Evolutionary conservation across 2,797 vertebrate species (phyloP), one percentile per base, ranked within the genome.

Genomic region (Oreortyx pictus): DNA sequence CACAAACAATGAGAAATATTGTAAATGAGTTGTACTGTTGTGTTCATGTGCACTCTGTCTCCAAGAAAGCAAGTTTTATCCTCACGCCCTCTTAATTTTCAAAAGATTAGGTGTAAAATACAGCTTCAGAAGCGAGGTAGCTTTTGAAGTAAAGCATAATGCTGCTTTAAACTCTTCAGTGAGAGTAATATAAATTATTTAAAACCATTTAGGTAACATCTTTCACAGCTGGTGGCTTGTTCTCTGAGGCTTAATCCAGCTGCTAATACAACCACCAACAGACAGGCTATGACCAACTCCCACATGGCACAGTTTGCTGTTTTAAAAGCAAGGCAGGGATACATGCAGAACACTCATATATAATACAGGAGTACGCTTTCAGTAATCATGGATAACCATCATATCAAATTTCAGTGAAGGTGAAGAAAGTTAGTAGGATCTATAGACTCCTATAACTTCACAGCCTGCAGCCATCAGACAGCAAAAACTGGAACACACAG

Each of bases 161-260:
- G 41, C 31, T 71, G 86, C 65, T 41, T 23, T 74, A 82, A 86
- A 49, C 47, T 82, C 72, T 82, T 90, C 54, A 80, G 33, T 27
- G 20, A 92, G 64, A 90, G 64, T 71, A 91, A 86, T 49, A 88
- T 46, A 79, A 92, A 91, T 47, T 73, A 61, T 52, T 86, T 82
- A 46, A 92, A 93, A 67, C 25, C 47, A 80, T 79, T 88, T 79
- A 84, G 67, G 31, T 84, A 90, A 91, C 37, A 71, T 77, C 61
- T 91, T 96, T 84, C 81, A 77, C 29, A 91, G 86, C 49, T 90
- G 74, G 76, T 73, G 77, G 18, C 22, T 62, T 76, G 60, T 43
- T 90, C 29, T 0, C 27, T 0, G 0, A 23, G 49, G 81, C 71
- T 74, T 88, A 49, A 61, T 91, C 83, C 86, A 86, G 11, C 62